Percentiles rank a stretch among this genome's conserved stretches.
These are phyloP conservation scores for Drosophila infuscata DNA, from an alignment of 2,888 invertebrate genomes.

Conservation along the genomic window DNA sequence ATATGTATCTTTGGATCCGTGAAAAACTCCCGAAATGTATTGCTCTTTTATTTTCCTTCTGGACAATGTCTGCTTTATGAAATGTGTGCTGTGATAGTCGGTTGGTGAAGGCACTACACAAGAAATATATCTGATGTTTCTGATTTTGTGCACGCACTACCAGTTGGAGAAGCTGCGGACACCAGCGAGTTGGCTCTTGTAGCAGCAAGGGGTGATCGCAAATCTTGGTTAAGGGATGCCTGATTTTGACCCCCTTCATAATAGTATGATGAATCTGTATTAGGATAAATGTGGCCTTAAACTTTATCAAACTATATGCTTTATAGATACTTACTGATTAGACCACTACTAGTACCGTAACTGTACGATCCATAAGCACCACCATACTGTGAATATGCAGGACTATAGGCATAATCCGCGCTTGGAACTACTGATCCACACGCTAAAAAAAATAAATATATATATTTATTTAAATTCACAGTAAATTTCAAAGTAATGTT, in stretches of 20 bases:
- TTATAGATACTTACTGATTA: constrained; percentile 86
- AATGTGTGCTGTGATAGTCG: background rate
- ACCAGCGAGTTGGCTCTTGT: constrained; percentile 90
- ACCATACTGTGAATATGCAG: constrained; percentile 87
- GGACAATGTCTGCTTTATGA: background rate
- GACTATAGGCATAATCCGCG: constrained; percentile 90
- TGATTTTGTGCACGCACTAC: constrained; percentile 89
- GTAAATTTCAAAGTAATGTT: background rate
- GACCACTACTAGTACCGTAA: constrained; percentile 88
- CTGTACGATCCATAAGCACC: constrained; percentile 87
- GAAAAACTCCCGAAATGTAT: background rate
- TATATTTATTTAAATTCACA: background rate
- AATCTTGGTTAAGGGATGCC: constrained; percentile 86
- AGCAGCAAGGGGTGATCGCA: constrained; percentile 89
- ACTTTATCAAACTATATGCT: background rate
- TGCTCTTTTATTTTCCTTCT: background rate
- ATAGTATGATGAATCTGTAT: constrained; percentile 88
- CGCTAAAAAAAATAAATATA: constrained; percentile 83
- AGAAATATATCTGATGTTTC: constrained; percentile 85
- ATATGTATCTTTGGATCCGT: constrained; percentile 12
- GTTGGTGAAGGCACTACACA: constrained; percentile 76
- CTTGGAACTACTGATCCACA: constrained; percentile 88
- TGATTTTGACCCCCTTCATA: constrained; percentile 86
- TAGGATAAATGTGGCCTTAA: background rate
- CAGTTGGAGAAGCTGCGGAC: constrained; percentile 90